Base-by-base conservation (phyloP, 2,113 vertebrate species). In the Corvus moneduloides region DNA sequence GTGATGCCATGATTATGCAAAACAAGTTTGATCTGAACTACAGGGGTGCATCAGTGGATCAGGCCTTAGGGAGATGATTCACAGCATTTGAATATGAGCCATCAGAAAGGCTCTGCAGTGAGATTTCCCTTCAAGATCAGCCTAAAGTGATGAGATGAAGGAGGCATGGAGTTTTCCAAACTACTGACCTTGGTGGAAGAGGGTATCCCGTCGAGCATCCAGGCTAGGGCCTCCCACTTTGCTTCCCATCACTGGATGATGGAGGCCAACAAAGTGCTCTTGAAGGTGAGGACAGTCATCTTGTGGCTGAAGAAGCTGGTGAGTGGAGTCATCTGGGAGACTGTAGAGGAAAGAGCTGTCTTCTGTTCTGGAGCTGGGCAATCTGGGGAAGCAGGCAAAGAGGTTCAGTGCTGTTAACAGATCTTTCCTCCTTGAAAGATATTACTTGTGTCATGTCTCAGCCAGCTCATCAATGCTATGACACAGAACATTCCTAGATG, bases 321-420 rank as follows among this genome's bases (percentile, higher is more conserved):
- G 96, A 28, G 97, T 96, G 63, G 98, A 98, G 91, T 98, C 98
- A 71, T 98, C 98, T 0, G 98, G 96, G 78, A 98, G 94, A 59
- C 97, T 98, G 92, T 98, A 98, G 30, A 97, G 93, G 94, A 98
- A 98, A 64, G 98, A 96, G n/a, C 73, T 94, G 35, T 98, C 97
- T 5, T 98, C 98, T 23, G 84, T 96, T 85, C 91, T 88, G 14
- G 96, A 94, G 78, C 11, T 91, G 62, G 73, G 78, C 56, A 96
- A 55, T 35, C 87, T 95, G 48, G 10, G 32, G 64, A 58, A 56
- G 43, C 61, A 84, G n/a, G 62, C 39, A 78, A 73, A 84, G 46
- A 61, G 11, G 37, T 68, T 89, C 41, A 86, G 32, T 43, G 19
- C 35, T 74, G 23, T 54, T 63, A 21, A 73, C 32, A 88, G 26